phyloP scores from a whole-genome alignment of 2,797 vertebrate genomes.

The Cynopterus sphinx region DNA sequence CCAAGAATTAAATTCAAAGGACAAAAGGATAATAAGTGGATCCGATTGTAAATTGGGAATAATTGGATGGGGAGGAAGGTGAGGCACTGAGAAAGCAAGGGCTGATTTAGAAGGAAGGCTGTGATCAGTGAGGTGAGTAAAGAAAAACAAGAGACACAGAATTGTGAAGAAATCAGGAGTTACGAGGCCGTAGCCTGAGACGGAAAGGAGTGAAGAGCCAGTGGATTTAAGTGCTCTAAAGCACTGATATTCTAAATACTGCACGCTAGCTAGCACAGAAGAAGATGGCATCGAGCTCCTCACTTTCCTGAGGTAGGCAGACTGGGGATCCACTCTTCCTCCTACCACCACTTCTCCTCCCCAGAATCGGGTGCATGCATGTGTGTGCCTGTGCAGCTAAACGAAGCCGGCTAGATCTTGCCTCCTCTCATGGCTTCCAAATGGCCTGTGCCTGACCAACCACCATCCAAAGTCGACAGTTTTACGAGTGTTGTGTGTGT shows the following conservation, averaged over 20 bases:
- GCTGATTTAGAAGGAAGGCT: neutral
- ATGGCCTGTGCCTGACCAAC: neutral
- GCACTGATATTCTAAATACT: too few relatives aligned
- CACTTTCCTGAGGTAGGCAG: too few relatives aligned
- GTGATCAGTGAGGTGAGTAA: neutral
- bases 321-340: neutral
- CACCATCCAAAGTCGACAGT: too few relatives aligned
- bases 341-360: neutral
- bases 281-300: neutral
- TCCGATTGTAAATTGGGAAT: neutral
- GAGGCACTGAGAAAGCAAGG: neutral
- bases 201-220: neutral
- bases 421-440: neutral
- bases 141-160: neutral
- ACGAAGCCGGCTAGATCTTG: neutral
- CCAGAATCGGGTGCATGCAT: rapidly evolving
- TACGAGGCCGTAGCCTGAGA: too few relatives aligned
- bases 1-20: neutral
- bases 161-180: neutral
- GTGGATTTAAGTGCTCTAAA: neutral
- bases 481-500: neutral
- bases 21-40: neutral
- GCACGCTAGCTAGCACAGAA: rapidly evolving
- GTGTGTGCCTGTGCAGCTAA: neutral
- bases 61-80: neutral